Evolutionary conservation across 1,140 invertebrate species (phyloP).

Genomic region (Onthophagus taurus): DNA sequence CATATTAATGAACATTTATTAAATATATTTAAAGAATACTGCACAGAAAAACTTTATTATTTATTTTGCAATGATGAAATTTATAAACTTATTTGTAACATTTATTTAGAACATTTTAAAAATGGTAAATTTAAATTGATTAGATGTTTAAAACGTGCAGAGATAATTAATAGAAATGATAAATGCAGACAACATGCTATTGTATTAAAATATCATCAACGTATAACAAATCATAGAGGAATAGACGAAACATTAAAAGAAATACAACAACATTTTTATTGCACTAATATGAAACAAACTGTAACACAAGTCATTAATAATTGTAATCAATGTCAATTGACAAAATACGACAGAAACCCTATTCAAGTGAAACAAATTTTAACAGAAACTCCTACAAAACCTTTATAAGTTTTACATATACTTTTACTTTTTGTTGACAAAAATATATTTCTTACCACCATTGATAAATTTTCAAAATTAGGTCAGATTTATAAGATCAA

Average conservation of each 20-base stretch:
- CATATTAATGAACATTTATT: too few species aligned
- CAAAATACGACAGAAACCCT: constrained; percentile 22
- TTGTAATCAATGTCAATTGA: constrained; percentile 16
- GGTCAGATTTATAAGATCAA: constrained; percentile 18
- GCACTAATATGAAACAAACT: constrained; percentile 17
- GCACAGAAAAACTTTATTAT: too few species aligned
- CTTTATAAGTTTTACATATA: constrained; percentile 23
- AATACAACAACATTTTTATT: constrained; percentile 18
- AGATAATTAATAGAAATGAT: too few species aligned
- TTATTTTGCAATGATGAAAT: too few species aligned
- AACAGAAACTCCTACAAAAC: constrained; percentile 17
- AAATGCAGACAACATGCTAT: too few species aligned
- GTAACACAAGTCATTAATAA: constrained; percentile 19
- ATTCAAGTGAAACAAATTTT: constrained; percentile 12
- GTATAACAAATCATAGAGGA: constrained; percentile 21
- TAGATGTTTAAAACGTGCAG: too few species aligned
- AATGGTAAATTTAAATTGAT: too few species aligned
- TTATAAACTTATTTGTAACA: too few species aligned
- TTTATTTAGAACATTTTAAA: too few species aligned
- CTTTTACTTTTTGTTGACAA: constrained; percentile 20
- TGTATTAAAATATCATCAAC: too few species aligned
- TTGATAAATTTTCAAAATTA: constrained; percentile 28
- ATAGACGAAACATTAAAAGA: constrained; percentile 18
- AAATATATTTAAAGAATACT: too few species aligned
- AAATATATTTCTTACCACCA: constrained; percentile 22